Conservation (phyloP, 2,797 vertebrate genomes). For the Hemitrygon akajei region DNA sequence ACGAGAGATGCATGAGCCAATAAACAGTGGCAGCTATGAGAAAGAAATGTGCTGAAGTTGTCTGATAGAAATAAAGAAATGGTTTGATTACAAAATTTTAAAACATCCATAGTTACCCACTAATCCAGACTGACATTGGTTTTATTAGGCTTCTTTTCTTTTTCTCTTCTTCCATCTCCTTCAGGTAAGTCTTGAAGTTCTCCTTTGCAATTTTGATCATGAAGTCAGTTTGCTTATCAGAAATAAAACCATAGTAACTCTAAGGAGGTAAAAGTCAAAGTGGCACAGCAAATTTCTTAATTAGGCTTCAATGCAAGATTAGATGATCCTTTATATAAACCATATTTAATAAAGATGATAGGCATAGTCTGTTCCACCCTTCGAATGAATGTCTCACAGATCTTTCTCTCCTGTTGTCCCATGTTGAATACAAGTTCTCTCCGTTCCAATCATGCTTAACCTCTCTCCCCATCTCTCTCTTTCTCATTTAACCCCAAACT, state of each 20-base stretch:
- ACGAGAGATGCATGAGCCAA: background rate
- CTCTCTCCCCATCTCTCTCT: too few relatives aligned
- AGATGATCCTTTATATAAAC: background rate
- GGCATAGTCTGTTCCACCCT: too few relatives aligned
- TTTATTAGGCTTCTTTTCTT: constrained; percentile 48
- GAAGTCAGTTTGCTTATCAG: constrained; percentile 59
- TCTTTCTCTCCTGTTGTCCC: too few relatives aligned
- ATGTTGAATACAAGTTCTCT: too few relatives aligned
- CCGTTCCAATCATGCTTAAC: too few relatives aligned
- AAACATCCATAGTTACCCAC: constrained; percentile 57
- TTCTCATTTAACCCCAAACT: too few relatives aligned
- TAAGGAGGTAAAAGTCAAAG: constrained; percentile 46
- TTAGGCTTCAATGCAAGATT: background rate
- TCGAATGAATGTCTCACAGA: too few relatives aligned
- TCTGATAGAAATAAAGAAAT: background rate
- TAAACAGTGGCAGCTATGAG: background rate
- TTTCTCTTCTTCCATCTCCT: constrained; percentile 54
- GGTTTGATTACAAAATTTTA: background rate
- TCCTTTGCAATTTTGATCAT: constrained; percentile 71
- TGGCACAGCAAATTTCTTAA: background rate
- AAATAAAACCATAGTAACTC: constrained; percentile 73
- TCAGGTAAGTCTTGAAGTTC: constrained; percentile 60
- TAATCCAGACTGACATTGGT: constrained; percentile 79
- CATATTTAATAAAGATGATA: too few relatives aligned
- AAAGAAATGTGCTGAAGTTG: background rate